Percentiles rank a stretch among this genome's conserved stretches.
These are phyloP conservation scores for Aphidoletes aphidimyza DNA, from an alignment of 2,888 invertebrate species.

Conservation along the genomic window DNA sequence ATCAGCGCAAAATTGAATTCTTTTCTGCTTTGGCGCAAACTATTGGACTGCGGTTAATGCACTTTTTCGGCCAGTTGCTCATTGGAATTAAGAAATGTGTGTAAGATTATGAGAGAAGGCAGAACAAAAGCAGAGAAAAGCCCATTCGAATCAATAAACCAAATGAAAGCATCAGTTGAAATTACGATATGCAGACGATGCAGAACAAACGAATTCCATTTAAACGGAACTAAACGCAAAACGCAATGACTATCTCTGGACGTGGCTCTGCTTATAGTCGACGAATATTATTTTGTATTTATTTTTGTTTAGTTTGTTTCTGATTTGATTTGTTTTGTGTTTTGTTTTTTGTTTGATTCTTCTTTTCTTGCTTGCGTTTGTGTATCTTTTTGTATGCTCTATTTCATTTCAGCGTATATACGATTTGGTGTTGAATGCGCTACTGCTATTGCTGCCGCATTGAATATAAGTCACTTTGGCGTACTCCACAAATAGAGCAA, in stretches of 20 bases:
- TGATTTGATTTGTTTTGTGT: background rate
- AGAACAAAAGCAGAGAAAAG: background rate
- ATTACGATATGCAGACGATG: constrained; percentile 42
- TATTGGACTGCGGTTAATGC: constrained; percentile 7
- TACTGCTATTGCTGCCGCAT: background rate
- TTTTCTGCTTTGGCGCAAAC: background rate
- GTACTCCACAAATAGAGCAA: constrained; percentile 44
- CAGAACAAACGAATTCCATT: constrained; percentile 45
- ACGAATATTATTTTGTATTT: background rate
- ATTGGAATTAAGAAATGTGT: too few species aligned
- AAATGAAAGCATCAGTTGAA: background rate
- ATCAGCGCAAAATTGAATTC: background rate
- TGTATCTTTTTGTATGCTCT: constrained; percentile 41
- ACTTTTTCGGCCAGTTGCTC: constrained; percentile 42
- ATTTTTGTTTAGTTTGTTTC: background rate
- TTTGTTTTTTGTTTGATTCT: background rate
- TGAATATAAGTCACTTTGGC: background rate
- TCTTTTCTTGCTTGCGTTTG: background rate
- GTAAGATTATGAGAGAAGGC: background rate
- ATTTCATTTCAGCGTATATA: constrained; percentile 2
- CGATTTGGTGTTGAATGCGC: constrained; percentile 11
- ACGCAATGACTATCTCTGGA: constrained; percentile 8
- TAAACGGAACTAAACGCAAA: constrained; percentile 22
- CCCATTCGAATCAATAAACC: background rate
- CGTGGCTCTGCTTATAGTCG: too few species aligned